These are phyloP conservation scores for Fregetta grallaria DNA, from an alignment of 2,113 vertebrate genomes.

Conservation along the genomic window DNA sequence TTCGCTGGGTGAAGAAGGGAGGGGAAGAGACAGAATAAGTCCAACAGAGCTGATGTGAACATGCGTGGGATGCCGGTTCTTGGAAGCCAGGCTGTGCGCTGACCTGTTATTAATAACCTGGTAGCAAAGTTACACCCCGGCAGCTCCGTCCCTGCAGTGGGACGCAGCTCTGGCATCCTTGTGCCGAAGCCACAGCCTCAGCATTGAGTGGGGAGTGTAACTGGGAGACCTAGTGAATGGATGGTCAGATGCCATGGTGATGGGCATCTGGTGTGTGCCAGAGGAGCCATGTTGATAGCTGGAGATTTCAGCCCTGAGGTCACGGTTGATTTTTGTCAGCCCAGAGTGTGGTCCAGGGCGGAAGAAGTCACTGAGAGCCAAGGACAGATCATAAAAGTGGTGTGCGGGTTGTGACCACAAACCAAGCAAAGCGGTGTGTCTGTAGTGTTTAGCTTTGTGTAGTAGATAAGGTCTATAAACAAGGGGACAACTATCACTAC, in stretches of 20 bases:
- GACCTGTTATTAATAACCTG: neutral
- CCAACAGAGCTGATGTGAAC: neutral
- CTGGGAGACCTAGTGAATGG: neutral
- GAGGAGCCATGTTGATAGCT: neutral
- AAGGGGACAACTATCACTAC: fast-evolving
- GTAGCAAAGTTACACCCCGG: neutral
- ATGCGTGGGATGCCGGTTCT: neutral
- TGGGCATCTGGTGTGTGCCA: neutral
- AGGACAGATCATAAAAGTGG: fast-evolving
- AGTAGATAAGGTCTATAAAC: neutral
- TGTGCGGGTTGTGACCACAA: neutral
- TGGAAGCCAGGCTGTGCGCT: neutral
- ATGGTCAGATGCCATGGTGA: neutral
- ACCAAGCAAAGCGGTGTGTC: fast-evolving
- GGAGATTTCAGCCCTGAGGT: neutral
- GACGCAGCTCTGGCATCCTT: neutral
- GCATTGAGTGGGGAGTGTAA: fast-evolving
- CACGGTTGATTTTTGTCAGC: neutral
- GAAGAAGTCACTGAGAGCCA: neutral
- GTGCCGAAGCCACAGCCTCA: neutral
- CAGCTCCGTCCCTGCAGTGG: neutral
- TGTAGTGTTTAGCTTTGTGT: neutral
- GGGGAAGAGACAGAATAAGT: neutral
- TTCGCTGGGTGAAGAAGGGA: neutral
- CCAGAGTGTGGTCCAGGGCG: fast-evolving